Conservation (phyloP, 2,113 vertebrate genomes). For the Mesocricetus auratus region DNA sequence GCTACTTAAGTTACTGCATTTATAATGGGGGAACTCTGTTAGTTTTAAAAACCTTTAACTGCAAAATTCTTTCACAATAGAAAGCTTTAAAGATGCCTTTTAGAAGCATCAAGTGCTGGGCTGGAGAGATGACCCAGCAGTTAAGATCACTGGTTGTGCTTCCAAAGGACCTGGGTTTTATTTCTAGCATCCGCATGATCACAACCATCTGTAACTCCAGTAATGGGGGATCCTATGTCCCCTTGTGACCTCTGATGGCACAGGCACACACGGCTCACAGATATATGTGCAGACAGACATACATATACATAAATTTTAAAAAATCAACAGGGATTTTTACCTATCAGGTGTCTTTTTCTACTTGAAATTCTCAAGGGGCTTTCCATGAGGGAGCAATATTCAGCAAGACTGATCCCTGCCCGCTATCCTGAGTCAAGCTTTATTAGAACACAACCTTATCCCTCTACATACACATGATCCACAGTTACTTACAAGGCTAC, state of each 20-base stretch:
- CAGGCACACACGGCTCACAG: neutral
- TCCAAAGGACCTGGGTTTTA: neutral
- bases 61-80: constrained; percentile 21
- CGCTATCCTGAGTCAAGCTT: neutral
- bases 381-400: neutral
- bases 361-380: neutral
- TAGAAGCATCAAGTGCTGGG: neutral
- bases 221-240: neutral
- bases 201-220: neutral
- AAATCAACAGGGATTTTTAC: neutral
- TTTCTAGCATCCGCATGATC: neutral
- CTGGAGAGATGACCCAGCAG: neutral
- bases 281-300: neutral
- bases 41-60: neutral
- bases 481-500: neutral
- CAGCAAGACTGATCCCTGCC: neutral
- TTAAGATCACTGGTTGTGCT: neutral
- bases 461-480: neutral
- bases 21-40: neutral
- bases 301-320: neutral
- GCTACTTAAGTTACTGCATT: neutral
- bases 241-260: neutral
- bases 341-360: neutral
- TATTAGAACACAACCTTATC: too few relatives aligned
- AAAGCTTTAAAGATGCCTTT: neutral